phyloP scores from a whole-genome alignment of 23 tunicate species.

The Trididemnum miniatum region DNA sequence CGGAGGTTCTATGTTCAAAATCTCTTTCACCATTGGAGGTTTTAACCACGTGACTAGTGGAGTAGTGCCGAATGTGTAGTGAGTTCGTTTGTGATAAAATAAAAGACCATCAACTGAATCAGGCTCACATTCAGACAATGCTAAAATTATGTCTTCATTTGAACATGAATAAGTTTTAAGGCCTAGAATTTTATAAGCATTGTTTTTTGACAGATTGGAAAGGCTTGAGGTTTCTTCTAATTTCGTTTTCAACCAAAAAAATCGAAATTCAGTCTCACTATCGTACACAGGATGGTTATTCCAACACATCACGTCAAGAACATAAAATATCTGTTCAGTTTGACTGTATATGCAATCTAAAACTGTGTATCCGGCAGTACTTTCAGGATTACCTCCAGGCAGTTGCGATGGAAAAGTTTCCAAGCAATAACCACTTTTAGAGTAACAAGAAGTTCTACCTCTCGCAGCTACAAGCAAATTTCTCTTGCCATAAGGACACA shows the following conservation, averaged over 20 bases:
- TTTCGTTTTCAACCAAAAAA: constrained; percentile 73
- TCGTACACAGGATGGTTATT: constrained; percentile 80
- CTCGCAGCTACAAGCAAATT: constrained; percentile 78
- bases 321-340: constrained; percentile 62
- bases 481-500: constrained; percentile 82
- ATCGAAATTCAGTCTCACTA: constrained; percentile 91
- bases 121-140: constrained; percentile 23
- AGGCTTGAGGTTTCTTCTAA: constrained; percentile 57
- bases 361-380: constrained; percentile 67
- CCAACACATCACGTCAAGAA: constrained; percentile 90
- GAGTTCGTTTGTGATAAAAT: constrained; percentile 83
- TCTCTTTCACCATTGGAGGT: constrained; percentile 59
- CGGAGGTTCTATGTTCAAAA: constrained; percentile 47
- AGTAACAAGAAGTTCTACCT: constrained; percentile 67
- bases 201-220: neutral
- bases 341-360: constrained; percentile 67
- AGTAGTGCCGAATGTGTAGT: constrained; percentile 86
- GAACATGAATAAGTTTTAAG: constrained; percentile 35
- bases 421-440: constrained; percentile 79
- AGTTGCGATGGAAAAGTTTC: constrained; percentile 60
- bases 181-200: constrained; percentile 38
- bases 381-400: constrained; percentile 66
- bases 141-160: constrained; percentile 33
- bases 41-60: constrained; percentile 95
- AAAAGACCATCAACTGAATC: constrained; percentile 72